A percentile compares a stretch with the other conserved stretches of the same genome.
Evolutionary conservation across 2,113 vertebrate genomes (phyloP).

Genomic region (Cardinalis cardinalis): DNA sequence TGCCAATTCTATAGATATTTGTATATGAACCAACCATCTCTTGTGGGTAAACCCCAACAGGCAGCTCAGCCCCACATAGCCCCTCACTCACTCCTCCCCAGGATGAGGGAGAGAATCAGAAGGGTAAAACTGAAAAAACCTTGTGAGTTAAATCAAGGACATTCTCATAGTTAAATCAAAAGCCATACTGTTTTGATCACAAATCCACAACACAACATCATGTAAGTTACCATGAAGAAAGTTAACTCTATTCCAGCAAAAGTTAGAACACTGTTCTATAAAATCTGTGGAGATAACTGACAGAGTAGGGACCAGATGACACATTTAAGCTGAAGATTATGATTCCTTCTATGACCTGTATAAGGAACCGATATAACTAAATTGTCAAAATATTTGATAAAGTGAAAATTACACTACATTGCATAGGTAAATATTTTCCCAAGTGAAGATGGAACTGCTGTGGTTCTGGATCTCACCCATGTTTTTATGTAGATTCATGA

Average conservation of each 20-base stretch:
- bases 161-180: not conserved
- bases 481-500: not conserved
- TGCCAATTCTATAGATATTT: not conserved
- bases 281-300: not conserved
- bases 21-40: not conserved
- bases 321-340: not conserved
- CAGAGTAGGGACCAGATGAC: too few relatives aligned
- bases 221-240: not conserved
- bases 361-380: not conserved
- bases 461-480: not conserved
- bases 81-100: rapidly evolving
- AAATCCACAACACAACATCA: not conserved
- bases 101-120: not conserved
- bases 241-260: not conserved
- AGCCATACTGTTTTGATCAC: not conserved
- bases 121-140: not conserved
- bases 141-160: not conserved
- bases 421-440: not conserved
- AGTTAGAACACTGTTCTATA: not conserved
- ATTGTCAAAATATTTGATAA: not conserved
- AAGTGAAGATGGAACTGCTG: not conserved
- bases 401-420: not conserved
- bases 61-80: not conserved
- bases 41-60: not conserved
- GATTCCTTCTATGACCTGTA: not conserved